Percentiles rank a stretch among this genome's conserved stretches.
These are phyloP conservation scores for Apostichopus parvimensis DNA, from an alignment of 35 echinoderm and acorn worm genomes.

Conservation along the genomic window DNA sequence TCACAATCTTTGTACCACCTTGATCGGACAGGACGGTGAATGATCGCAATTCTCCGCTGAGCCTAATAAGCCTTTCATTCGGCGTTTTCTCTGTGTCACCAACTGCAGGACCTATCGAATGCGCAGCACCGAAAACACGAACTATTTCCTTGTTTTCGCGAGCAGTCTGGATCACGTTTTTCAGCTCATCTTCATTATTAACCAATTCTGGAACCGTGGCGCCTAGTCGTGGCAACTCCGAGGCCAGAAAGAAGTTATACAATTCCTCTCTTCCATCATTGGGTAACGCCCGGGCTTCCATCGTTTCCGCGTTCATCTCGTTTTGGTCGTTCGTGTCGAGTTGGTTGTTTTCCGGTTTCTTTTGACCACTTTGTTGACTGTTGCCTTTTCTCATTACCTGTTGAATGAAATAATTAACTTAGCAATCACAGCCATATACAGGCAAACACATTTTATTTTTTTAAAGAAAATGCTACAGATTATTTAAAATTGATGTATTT, in stretches of 20 bases:
- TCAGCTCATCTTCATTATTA: background rate
- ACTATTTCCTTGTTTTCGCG: conserved; percentile 17
- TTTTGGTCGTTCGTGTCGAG: no score
- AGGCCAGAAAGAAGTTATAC: background rate
- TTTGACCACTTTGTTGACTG: no score
- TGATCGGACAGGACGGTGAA: background rate
- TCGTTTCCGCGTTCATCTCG: no score
- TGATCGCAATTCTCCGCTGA: background rate
- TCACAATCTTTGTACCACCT: background rate
- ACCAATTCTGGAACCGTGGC: background rate
- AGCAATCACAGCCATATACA: no score
- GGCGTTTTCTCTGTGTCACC: background rate
- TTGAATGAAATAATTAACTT: no score
- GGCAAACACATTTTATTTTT: no score
- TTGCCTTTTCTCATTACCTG: no score
- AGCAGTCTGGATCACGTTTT: background rate
- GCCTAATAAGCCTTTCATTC: background rate
- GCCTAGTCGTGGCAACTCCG: background rate
- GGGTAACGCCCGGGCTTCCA: no score
- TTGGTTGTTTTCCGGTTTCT: no score
- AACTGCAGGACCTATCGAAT: background rate
- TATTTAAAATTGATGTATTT: no score
- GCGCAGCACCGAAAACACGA: background rate
- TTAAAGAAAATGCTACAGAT: no score
- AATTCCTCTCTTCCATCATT: background rate